phyloP scores from a whole-genome alignment of 2,888 invertebrate genomes.

The Lasioglossum morio region DNA sequence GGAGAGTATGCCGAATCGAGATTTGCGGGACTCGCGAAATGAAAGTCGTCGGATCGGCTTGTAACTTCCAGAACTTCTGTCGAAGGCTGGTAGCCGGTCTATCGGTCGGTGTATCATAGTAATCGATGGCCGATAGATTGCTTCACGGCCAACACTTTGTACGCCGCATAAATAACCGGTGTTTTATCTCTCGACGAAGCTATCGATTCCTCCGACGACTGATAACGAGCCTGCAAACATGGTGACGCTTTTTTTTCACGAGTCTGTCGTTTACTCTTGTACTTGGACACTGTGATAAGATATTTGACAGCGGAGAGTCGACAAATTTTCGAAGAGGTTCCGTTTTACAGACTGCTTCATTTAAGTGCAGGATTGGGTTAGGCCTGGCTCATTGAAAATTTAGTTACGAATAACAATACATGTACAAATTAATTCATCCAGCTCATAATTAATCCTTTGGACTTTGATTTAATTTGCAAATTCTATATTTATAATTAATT shows the following conservation, averaged over 20 bases:
- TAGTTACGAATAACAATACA: not conserved
- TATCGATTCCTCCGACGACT: constrained; percentile 25
- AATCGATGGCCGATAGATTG: constrained; percentile 53
- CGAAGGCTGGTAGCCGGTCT: constrained; percentile 47
- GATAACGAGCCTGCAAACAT: constrained; percentile 54
- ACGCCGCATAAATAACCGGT: constrained; percentile 29
- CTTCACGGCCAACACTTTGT: constrained; percentile 52
- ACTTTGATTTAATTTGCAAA: no score
- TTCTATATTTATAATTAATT: not conserved
- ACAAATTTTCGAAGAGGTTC: not conserved
- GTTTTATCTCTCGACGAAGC: constrained; percentile 47
- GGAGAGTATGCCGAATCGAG: not conserved
- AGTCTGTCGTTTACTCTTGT: constrained; percentile 5
- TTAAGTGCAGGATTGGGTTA: not conserved
- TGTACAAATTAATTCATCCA: not conserved
- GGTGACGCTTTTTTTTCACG: constrained; percentile 8
- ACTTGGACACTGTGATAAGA: not conserved
- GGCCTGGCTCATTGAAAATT: not conserved
- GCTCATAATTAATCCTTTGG: no score
- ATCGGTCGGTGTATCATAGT: constrained; percentile 52
- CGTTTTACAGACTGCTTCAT: not conserved
- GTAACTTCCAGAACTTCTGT: constrained; percentile 48
- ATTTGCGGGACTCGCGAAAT: not conserved
- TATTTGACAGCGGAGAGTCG: not conserved
- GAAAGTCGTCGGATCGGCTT: constrained; percentile 20